Evolutionary conservation across 1,140 invertebrate species (phyloP).

Genomic region (Bombus sylvicola): DNA sequence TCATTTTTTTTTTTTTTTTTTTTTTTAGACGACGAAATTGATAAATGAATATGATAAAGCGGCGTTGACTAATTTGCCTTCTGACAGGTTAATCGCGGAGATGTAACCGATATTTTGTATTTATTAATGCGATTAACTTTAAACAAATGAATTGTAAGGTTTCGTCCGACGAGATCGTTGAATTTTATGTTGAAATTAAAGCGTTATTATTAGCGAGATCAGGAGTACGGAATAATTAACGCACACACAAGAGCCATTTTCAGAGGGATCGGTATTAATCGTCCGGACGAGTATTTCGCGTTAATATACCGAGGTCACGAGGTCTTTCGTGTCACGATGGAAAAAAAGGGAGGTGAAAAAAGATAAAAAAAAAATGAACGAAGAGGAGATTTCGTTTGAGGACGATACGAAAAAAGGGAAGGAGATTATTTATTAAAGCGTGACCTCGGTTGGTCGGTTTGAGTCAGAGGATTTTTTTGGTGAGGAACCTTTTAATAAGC

Average conservation of each 20-base stretch:
- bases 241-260: background rate
- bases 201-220: background rate
- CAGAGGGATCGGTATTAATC: background rate
- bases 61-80: no score
- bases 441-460: no score
- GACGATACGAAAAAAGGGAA: background rate
- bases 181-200: background rate
- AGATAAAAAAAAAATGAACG: no score
- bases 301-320: conserved; percentile 15
- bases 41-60: no score
- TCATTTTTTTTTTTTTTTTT: background rate
- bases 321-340: background rate
- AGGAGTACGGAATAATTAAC: background rate
- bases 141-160: background rate
- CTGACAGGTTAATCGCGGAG: no score
- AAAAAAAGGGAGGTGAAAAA: background rate
- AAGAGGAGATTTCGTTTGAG: background rate
- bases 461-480: background rate
- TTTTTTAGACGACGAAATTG: background rate
- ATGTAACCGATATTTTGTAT: background rate
- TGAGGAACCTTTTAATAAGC: conserved; percentile 1
- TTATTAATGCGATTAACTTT: background rate
- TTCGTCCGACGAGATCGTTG: background rate
- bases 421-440: conserved; percentile 26
- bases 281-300: background rate